These are phyloP conservation scores for Helicorthomorpha holstii DNA, from an alignment of 1,140 invertebrate genomes.

Conservation along the genomic window DNA sequence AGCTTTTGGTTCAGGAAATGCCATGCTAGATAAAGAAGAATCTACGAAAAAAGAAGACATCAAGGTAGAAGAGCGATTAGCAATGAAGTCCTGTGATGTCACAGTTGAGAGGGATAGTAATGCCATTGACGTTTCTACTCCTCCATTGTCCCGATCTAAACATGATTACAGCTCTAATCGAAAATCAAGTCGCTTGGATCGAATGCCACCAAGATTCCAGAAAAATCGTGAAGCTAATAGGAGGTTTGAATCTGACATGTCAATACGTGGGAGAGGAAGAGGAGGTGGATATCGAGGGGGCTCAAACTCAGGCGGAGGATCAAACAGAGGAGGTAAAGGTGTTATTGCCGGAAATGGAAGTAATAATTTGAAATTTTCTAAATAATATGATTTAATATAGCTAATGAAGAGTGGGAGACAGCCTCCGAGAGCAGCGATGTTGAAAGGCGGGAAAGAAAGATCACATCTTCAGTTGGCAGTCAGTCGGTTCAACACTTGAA, in stretches of 20 bases:
- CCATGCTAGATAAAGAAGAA: slow-evolving; percentile 7
- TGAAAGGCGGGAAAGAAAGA: slow-evolving; percentile 18
- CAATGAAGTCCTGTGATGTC: neutral
- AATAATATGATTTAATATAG: slow-evolving; percentile 31
- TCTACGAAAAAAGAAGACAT: slow-evolving; percentile 9
- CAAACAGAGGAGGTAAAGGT: slow-evolving; percentile 21
- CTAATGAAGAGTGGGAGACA: slow-evolving; percentile 38
- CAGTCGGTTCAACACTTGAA: slow-evolving; percentile 20
- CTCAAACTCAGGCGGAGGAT: slow-evolving; percentile 5
- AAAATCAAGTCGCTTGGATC: slow-evolving; percentile 10
- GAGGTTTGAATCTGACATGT: slow-evolving; percentile 13
- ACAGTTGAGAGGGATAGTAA: neutral
- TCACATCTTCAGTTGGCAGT: slow-evolving; percentile 6
- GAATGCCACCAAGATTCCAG: slow-evolving; percentile 16
- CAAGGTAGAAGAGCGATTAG: neutral
- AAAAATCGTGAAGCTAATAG: slow-evolving; percentile 12
- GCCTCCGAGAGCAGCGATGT: slow-evolving; percentile 41
- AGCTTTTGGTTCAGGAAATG: slow-evolving; percentile 33
- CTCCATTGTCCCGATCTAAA: slow-evolving; percentile 1
- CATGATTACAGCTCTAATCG: slow-evolving; percentile 7
- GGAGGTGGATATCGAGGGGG: slow-evolving; percentile 13
- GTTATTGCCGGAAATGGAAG: too few relatives aligned
- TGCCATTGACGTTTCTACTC: neutral
- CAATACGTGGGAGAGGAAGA: slow-evolving; percentile 15
- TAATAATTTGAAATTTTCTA: too few relatives aligned